phyloP scores from a whole-genome alignment of 2,797 vertebrate genomes.

The Gallinago nigripennis region DNA sequence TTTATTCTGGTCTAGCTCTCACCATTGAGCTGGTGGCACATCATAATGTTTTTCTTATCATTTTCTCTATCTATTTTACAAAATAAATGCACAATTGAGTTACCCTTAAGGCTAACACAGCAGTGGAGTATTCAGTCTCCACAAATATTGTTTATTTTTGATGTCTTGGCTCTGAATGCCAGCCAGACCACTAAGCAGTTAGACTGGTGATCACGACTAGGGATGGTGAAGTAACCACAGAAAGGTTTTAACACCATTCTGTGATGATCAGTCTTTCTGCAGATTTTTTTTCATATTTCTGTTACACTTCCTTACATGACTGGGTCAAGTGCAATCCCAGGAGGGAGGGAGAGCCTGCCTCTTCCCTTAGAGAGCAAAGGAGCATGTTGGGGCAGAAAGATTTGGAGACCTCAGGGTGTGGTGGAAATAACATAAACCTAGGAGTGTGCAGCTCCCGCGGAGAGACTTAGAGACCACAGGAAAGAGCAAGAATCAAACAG shows the following conservation, averaged over 20 bases:
- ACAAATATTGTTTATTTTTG: not conserved
- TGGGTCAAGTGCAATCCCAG: not conserved
- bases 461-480: not conserved
- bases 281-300: not conserved
- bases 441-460: not conserved
- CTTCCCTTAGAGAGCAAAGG: not conserved
- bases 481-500: constrained; percentile 17
- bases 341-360: not conserved
- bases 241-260: not conserved
- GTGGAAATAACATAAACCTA: not conserved
- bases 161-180: not conserved
- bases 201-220: not conserved
- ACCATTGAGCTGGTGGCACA: not conserved
- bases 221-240: not conserved
- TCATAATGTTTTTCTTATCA: not conserved
- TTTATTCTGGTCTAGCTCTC: not conserved
- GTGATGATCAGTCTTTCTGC: not conserved
- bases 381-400: not conserved
- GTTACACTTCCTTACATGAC: not conserved
- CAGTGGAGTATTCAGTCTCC: not conserved
- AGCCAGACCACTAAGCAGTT: not conserved
- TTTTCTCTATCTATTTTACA: not conserved
- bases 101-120: not conserved
- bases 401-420: not conserved
- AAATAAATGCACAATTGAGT: not conserved